These are phyloP conservation scores for Meteorus sp. DNA, from an alignment of 1,140 invertebrate genomes.

Conservation along the genomic window DNA sequence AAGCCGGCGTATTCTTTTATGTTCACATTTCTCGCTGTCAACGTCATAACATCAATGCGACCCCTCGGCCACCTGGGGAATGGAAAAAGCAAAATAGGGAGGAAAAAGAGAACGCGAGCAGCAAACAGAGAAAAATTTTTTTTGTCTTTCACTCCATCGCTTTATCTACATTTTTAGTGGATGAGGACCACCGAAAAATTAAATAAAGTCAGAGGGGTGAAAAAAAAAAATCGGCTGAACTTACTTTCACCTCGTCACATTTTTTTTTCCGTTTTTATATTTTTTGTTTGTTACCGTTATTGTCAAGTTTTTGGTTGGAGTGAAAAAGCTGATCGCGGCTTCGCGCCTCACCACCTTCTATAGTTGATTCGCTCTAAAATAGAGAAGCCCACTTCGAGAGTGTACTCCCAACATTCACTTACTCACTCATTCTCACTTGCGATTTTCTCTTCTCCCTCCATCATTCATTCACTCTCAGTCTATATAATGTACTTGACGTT, in stretches of 20 bases:
- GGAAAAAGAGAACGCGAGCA: background rate
- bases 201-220: background rate
- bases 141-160: background rate
- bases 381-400: too few species aligned
- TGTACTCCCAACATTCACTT: background rate
- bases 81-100: background rate
- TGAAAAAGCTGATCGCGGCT: constrained; percentile 20
- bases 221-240: constrained; percentile 8
- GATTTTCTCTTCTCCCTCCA: too few species aligned
- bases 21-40: constrained; percentile 7
- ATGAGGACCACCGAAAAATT: too few species aligned
- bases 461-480: too few species aligned
- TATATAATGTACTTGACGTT: too few species aligned
- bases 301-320: constrained; percentile 19
- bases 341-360: constrained; percentile 17
- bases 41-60: constrained; percentile 5
- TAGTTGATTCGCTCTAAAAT: constrained; percentile 15
- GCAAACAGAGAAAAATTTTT: background rate
- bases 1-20: constrained; percentile 9
- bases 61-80: background rate
- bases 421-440: too few species aligned
- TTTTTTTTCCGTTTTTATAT: background rate
- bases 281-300: constrained; percentile 14
- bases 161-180: background rate
- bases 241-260: constrained; percentile 4